Evolutionary conservation across 1,140 invertebrate genomes (phyloP), one percentile per base, ranked within the genome.

Genomic region (Medauroidea extradentata): DNA sequence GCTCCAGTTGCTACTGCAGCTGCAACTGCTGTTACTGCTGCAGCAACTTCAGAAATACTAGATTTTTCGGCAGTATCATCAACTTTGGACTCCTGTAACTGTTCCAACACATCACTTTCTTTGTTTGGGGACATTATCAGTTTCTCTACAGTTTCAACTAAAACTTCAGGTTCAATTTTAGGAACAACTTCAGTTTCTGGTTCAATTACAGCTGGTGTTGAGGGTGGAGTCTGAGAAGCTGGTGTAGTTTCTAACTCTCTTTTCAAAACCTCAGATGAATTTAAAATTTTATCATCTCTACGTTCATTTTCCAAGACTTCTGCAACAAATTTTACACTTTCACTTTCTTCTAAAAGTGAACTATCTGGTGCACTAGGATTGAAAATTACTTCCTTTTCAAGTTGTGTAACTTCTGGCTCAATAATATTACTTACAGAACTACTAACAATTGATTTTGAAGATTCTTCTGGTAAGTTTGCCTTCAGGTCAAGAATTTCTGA

Each of bases 21-120:
- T 21, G 62, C 66, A 14, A 64, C 69, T 8, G 67, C 71, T 19
- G 64, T 70, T 52, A 63, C 56, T 14, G 61, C 66, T 44, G 65
- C 65, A 16, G 64, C 70, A 14, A 68, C 67, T 7, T 34, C 29
- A 34, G 29, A 34, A 4, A 34, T 11, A 7, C 5, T 7, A 7
- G 29, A 7, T 34, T 34, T 34, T 7, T 34, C 29, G 8, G 50
- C 18, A 21, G 39, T 27, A 3, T 18, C 41, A 18, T 24, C 59
- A 3, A 43, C 53, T 9, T 7, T 43, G 25, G 59, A n/a, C 23
- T 24, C 49, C 19, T 23, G 23, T 34, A 34, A 7, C 4, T 24
- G 21, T 50, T 3, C 3, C 19, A 27, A 13, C 8, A 7, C 21
- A 2, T 3, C 1, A 50, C 21, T 50, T 23, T 2, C 48, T n/a